Percentiles rank a stretch among this genome's conserved stretches.
These are phyloP conservation scores for Zaprionus lachaisei DNA, from an alignment of 1,140 invertebrate species.

Conservation along the genomic window DNA sequence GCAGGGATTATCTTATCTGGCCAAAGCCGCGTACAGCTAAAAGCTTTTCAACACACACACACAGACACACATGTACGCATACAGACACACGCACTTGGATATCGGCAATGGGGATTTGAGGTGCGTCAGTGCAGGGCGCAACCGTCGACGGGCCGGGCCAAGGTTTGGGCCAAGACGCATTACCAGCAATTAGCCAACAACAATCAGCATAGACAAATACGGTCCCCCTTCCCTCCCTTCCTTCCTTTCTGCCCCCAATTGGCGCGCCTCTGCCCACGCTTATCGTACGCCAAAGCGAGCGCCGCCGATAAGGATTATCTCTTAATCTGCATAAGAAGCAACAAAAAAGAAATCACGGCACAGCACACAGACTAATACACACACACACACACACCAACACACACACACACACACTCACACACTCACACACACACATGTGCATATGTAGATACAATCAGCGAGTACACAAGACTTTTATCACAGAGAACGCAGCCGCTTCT, in stretches of 20 bases:
- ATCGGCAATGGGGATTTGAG: slow-evolving; percentile 17
- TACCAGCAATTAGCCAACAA: slow-evolving; percentile 29
- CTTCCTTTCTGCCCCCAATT: slow-evolving; percentile 50
- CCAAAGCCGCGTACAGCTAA: slow-evolving; percentile 29
- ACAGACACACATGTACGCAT: slow-evolving; percentile 10
- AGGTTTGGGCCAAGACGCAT: slow-evolving; percentile 13
- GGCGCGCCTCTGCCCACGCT: slow-evolving; percentile 29
- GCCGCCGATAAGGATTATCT: slow-evolving; percentile 80
- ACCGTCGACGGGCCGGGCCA: slow-evolving; percentile 5
- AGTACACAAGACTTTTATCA: slow-evolving; percentile 34
- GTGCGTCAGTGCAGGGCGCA: slow-evolving; percentile 12
- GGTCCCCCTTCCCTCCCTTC: neutral
- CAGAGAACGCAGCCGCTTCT: slow-evolving; percentile 18
- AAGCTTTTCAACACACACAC: slow-evolving; percentile 37
- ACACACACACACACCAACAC: neutral
- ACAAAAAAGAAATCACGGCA: slow-evolving; percentile 34
- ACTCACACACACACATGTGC: neutral
- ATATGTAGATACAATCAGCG: slow-evolving; percentile 1
- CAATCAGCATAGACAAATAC: slow-evolving; percentile 15
- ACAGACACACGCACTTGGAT: slow-evolving; percentile 25
- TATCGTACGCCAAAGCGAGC: slow-evolving; percentile 14
- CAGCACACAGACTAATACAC: neutral
- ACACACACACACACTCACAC: neutral
- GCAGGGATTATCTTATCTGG: slow-evolving; percentile 75
- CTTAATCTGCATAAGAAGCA: slow-evolving; percentile 83